A percentile compares a stretch with the other conserved stretches of the same genome.
These are phyloP conservation scores for Orthonychiurus folsomi DNA, from an alignment of 2,888 invertebrate genomes.

Conservation along the genomic window DNA sequence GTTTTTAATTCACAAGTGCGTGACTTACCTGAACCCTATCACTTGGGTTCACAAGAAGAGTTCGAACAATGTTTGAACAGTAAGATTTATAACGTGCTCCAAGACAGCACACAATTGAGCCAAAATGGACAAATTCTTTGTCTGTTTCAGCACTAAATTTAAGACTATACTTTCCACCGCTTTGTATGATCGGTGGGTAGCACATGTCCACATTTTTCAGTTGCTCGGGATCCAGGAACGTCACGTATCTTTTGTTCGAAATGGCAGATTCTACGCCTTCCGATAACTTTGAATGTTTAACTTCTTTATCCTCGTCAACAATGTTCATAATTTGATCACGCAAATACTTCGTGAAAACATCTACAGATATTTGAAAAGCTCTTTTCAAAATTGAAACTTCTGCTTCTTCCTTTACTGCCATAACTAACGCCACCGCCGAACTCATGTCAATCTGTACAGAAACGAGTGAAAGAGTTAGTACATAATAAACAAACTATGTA, in stretches of 20 bases:
- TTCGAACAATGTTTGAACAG: conserved; percentile 94
- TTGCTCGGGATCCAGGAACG: conserved; percentile 76
- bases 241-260: conserved; percentile 90
- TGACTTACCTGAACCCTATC: conserved; percentile 52
- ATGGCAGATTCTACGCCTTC: conserved; percentile 90
- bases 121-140: conserved; percentile 88
- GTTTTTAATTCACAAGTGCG: not conserved
- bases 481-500: not conserved
- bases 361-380: conserved; percentile 84
- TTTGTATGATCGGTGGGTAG: conserved; percentile 97
- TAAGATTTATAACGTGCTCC: conserved; percentile 95
- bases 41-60: conserved; percentile 88
- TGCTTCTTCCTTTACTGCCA: conserved; percentile 89
- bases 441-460: conserved; percentile 63
- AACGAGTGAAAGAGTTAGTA: not conserved
- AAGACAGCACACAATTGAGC: conserved; percentile 86
- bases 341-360: conserved; percentile 91
- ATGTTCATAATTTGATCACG: conserved; percentile 98
- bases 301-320: conserved; percentile 77
- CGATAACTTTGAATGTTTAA: conserved; percentile 73
- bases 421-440: conserved; percentile 69
- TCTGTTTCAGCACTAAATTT: conserved; percentile 89
- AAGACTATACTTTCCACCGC: conserved; percentile 92
- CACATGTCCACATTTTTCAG: conserved; percentile 71
- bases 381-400: conserved; percentile 84